Percentiles rank a stretch among this genome's conserved stretches.
These are phyloP conservation scores for Phainopepla nitens DNA, from an alignment of 2,113 vertebrate species.

Conservation along the genomic window DNA sequence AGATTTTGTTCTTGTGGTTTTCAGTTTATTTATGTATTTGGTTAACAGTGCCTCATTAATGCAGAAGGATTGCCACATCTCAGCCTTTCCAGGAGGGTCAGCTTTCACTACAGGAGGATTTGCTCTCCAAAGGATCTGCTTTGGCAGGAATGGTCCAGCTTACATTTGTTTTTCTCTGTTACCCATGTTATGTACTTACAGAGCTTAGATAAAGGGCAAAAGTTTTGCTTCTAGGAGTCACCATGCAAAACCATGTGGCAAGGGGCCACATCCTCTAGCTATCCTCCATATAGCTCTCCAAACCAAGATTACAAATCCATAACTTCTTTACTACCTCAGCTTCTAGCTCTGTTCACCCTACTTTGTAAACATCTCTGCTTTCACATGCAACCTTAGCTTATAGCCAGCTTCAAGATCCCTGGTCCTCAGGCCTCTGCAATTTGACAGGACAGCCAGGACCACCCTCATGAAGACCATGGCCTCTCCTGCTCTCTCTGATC, in stretches of 20 bases:
- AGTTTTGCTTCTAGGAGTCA: not conserved
- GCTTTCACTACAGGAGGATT: not conserved
- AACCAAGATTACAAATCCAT: not conserved
- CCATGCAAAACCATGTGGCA: not conserved
- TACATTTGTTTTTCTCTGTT: not conserved
- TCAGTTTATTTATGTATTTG: slow-evolving; percentile 15
- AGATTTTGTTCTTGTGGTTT: slow-evolving; percentile 18
- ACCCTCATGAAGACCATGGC: not conserved
- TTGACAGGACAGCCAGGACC: not conserved
- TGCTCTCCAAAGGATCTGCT: not conserved
- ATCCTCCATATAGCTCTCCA: not conserved
- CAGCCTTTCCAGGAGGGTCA: not conserved
- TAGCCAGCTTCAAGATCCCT: not conserved
- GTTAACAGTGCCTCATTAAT: not conserved
- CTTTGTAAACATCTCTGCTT: fast-evolving
- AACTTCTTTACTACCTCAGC: not conserved
- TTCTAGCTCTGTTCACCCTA: not conserved
- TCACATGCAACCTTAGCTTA: not conserved
- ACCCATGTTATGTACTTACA: not conserved
- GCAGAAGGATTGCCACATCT: not conserved
- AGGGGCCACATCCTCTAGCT: not conserved
- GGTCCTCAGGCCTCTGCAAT: not conserved
- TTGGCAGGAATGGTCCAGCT: not conserved
- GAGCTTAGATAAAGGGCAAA: not conserved
- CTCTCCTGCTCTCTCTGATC: not conserved